Evolutionary conservation across 2,888 invertebrate species (phyloP).

Genomic region (Plemyria rubiginata): DNA sequence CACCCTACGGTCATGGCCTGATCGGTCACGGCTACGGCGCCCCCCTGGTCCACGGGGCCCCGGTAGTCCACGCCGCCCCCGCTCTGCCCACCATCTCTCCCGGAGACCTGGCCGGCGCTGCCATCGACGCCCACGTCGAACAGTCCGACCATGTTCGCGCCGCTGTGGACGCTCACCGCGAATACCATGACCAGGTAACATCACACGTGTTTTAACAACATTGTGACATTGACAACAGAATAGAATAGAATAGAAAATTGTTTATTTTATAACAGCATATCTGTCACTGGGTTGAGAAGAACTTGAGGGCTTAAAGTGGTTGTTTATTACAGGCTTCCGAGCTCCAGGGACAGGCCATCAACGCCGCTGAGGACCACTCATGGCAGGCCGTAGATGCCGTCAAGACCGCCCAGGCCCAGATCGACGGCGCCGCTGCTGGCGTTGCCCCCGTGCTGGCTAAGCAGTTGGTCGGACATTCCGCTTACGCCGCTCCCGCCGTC

Average conservation of each 20-base stretch:
- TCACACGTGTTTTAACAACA: neutral
- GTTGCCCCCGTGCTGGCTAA: slow-evolving; percentile 76
- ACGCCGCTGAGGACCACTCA: slow-evolving; percentile 79
- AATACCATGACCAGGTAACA: slow-evolving; percentile 69
- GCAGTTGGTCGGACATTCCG: slow-evolving; percentile 70
- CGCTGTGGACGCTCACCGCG: slow-evolving; percentile 72
- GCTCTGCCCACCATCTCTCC: slow-evolving; percentile 75
- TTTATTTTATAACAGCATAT: too few relatives aligned
- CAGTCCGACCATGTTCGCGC: slow-evolving; percentile 78
- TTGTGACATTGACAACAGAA: neutral
- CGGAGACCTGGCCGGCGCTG: slow-evolving; percentile 74
- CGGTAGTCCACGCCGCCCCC: slow-evolving; percentile 56
- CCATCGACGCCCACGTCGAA: slow-evolving; percentile 78
- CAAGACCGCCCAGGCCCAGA: slow-evolving; percentile 73
- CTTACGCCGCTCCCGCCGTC: slow-evolving; percentile 46
- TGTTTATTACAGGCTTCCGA: slow-evolving; percentile 57
- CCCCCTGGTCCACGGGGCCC: slow-evolving; percentile 55
- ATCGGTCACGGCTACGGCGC: slow-evolving; percentile 43
- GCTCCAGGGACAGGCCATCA: slow-evolving; percentile 74
- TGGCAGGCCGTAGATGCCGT: slow-evolving; percentile 79
- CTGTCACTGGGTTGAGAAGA: neutral
- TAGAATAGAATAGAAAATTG: too few relatives aligned
- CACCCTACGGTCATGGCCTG: slow-evolving; percentile 59
- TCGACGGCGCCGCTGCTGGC: slow-evolving; percentile 79
- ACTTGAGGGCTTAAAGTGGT: neutral